Base-by-base conservation (phyloP, 2,888 invertebrate species). In the Dryobota labecula region DNA sequence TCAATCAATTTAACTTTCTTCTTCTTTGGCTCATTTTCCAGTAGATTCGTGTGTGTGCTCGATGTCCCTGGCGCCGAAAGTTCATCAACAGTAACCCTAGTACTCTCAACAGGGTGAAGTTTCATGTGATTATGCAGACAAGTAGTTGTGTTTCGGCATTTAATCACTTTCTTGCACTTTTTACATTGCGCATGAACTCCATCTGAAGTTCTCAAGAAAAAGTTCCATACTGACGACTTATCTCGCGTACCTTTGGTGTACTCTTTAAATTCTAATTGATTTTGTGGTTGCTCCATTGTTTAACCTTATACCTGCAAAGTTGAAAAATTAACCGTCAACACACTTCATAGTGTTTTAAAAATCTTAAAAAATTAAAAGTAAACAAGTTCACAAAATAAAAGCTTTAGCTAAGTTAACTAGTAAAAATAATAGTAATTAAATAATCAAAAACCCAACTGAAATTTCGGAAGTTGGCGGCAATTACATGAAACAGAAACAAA, bases 11-110 rank as follows among this genome's bases (percentile, higher is more conserved):
- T 27, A 33, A 27, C 27, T 38, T 47, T 47, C 36, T 43, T 60
- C 63, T 41, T 30, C 70, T 77, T 73, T 60, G 71, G 64, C 64
- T 64, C 63, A 53, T 63, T 63, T 63, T 63, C 63, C 63, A 6
- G 51, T 63, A 53, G 53, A 0, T 63, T 51, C 38, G 63, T 20
- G 53, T 30, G 38, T 53, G 53, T 53, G 53, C 64, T 2, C 5
- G 64, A 41, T 53, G 53, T 64, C 53, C 53, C 64, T 64, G 53
- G 53, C 30, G 11, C 38, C n/a, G 38, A 53, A 53, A 53, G 38
- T 64, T 41, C 53, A 41, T 53, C 53, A 41, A 53, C 27, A 51
- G 51, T 41, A 30, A 64, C 53, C 38, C 51, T 49, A 51, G 33
- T 62, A 47, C 63, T 51, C 51, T 4, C 63, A 38, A 51, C 24